phyloP scores from a whole-genome alignment of 2,888 invertebrate genomes.

The Pediacus dermestoides region DNA sequence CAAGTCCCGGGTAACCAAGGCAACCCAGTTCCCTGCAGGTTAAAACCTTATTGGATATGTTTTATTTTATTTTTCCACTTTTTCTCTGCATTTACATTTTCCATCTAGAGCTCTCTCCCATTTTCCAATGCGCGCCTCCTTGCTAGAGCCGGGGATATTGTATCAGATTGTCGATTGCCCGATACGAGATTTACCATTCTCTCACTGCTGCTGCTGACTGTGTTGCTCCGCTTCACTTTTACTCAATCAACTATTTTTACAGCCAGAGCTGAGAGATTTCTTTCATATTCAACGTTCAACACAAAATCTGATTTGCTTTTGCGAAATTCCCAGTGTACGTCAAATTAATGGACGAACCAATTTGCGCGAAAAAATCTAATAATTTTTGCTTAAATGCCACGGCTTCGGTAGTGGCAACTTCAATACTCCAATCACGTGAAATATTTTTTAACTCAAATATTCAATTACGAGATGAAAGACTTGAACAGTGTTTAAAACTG shows the following conservation, averaged over 20 bases:
- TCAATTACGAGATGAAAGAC: too few relatives aligned
- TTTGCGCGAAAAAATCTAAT: conserved; percentile 28
- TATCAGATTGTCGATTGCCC: conserved; percentile 21
- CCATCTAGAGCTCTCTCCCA: conserved; percentile 44
- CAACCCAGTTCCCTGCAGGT: conserved; percentile 48
- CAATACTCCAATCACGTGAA: too few relatives aligned
- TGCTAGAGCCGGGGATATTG: conserved; percentile 34
- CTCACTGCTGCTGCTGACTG: background rate
- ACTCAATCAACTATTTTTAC: conserved; percentile 31
- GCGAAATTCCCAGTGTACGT: conserved; percentile 24
- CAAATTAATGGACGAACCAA: conserved; percentile 29
- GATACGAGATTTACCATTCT: conserved; percentile 1
- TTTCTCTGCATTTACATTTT: conserved; percentile 46
- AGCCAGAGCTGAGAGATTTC: conserved; percentile 14
- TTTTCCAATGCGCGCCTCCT: conserved; percentile 43
- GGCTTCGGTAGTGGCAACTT: too few relatives aligned
- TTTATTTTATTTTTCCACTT: conserved; percentile 49
- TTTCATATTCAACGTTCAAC: conserved; percentile 13
- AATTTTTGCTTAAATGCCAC: conserved; percentile 16
- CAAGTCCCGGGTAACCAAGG: conserved; percentile 43
- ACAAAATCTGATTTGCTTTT: conserved; percentile 19
- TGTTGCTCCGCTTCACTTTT: conserved; percentile 23
- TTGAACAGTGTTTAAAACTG: too few relatives aligned
- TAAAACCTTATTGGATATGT: conserved; percentile 51
- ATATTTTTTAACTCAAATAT: too few relatives aligned